phyloP scores from a whole-genome alignment of 2,113 vertebrate species.

The Martes martes region DNA sequence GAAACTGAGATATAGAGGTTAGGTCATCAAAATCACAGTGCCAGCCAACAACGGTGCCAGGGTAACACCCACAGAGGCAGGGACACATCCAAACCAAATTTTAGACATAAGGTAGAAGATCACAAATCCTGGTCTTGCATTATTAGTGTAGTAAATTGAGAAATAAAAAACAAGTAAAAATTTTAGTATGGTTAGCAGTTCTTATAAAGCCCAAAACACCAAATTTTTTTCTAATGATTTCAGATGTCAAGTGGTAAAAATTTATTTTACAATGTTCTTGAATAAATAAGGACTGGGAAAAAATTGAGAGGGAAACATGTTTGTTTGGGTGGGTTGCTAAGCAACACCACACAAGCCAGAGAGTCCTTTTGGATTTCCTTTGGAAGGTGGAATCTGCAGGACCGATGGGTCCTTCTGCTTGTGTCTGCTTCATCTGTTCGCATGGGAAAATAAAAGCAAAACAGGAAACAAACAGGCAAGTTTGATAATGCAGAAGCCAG shows the following conservation, averaged over 20 bases:
- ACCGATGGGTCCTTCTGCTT: background rate
- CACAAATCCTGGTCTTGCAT: background rate
- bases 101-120: background rate
- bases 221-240: slow-evolving; percentile 53
- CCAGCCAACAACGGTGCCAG: background rate
- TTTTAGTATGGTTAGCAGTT: background rate
- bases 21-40: background rate
- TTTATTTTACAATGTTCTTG: slow-evolving; percentile 45
- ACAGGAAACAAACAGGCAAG: background rate
- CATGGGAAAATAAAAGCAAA: slow-evolving; percentile 39
- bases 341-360: slow-evolving; percentile 54
- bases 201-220: background rate
- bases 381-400: slow-evolving; percentile 18
- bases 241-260: slow-evolving; percentile 60
- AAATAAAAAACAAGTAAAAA: background rate
- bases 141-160: background rate
- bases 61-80: background rate
- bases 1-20: background rate
- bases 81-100: background rate
- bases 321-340: slow-evolving; percentile 71
- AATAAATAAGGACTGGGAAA: slow-evolving; percentile 52
- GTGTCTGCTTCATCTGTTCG: background rate
- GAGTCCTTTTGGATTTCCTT: slow-evolving; percentile 44
- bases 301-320: slow-evolving; percentile 30
- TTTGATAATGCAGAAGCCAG: background rate